Base-by-base conservation (phyloP, 2,888 invertebrate genomes). In the Athalia cordata region DNA sequence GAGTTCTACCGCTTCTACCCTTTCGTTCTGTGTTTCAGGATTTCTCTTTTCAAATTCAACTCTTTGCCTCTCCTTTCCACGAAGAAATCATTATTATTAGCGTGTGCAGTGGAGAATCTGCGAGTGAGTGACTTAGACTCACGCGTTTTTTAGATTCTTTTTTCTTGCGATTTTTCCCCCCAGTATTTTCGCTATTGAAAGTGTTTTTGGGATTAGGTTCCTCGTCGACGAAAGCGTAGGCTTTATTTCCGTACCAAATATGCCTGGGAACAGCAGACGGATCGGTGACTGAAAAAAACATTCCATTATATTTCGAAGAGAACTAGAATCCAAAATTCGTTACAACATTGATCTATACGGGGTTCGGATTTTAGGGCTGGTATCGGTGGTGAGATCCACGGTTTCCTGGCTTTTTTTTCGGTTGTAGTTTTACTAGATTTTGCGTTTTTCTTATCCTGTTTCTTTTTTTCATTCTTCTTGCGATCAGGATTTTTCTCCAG, bases 181-280 rank as follows among this genome's bases (percentile, higher is more conserved):
- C 79, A 1, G 83, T 81, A 72, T 83, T 83, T 50, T 81, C 81
- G 68, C 82, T 83, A 29, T 70, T 68, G 55, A 83, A 83, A 29
- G 82, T 83, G 64, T 81, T 78, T 55, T 66, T 55, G 11, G 77
- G 74, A 6, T 55, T 79, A 7, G 74, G 74, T 49, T 75, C 74
- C 8, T 75, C 74, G 29, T 62, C 62, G 4, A 62, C 8, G 4
- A 75, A 29, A 8, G 62, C 61, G 50, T 75, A 62, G 15, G 61
- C 74, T 5, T 59, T 47, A 5, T 29, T 29, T 9, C 74, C 74
- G 43, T 29, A 75, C 74, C 62, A 62, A 15, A 75, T 50, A 47
- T 62, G 74, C 8, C 15, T 62, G 5, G 74, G 62, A 4, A n/a
- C 47, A 29, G 61, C 15, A n/a, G 70, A 55, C 3, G 57, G 55